Evolutionary conservation across 2,797 vertebrate genomes (phyloP).

Genomic region (Acropternis orthonyx): DNA sequence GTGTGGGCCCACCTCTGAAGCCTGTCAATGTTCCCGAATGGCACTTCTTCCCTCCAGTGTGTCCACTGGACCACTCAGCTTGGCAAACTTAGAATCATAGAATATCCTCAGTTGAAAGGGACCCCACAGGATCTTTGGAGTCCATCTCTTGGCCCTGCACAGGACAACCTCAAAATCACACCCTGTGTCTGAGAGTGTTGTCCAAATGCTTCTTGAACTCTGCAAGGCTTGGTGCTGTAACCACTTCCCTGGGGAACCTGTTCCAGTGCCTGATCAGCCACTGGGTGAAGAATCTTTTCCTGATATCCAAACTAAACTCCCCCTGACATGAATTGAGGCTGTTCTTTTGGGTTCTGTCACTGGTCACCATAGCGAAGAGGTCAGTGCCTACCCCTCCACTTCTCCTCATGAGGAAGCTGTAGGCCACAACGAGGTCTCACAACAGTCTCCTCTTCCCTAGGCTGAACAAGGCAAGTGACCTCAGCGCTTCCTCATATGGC

Average conservation of each 20-base stretch:
- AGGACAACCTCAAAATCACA: not conserved
- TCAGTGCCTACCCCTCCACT: not conserved
- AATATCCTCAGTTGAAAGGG: not conserved
- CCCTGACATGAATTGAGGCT: not conserved
- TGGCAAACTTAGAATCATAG: not conserved
- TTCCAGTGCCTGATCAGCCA: not conserved
- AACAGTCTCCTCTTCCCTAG: not conserved
- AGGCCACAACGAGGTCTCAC: not conserved
- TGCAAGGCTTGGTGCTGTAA: not conserved
- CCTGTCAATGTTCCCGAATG: not conserved
- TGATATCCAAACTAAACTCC: not conserved
- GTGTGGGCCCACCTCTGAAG: not conserved
- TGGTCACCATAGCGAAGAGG: not conserved
- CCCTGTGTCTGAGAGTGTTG: not conserved
- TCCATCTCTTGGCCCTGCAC: not conserved
- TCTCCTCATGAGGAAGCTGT: not conserved
- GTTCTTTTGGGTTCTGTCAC: not conserved
- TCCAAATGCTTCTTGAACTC: not conserved
- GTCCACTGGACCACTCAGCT: not conserved
- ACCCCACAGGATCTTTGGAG: not conserved
- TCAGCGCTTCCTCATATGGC: not conserved
- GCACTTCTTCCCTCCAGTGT: not conserved
- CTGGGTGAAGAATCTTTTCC: not conserved
- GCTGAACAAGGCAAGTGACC: not conserved
- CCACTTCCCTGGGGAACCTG: not conserved